A percentile compares a stretch with the other conserved stretches of the same genome.
phyloP scores from a whole-genome alignment of 1,140 invertebrate genomes.

The Mya arenaria region DNA sequence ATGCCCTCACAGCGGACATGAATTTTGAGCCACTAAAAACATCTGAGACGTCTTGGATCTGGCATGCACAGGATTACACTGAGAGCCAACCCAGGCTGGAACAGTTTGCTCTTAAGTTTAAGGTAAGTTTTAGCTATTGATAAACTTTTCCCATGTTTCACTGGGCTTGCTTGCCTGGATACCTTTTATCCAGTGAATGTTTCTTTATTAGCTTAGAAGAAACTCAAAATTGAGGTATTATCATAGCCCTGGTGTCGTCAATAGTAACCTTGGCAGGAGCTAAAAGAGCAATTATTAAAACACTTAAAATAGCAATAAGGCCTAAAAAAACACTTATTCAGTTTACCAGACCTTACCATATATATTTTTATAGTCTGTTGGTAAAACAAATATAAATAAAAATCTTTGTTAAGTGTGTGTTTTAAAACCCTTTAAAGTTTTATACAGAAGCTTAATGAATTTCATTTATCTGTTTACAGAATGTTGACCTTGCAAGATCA shows the following conservation, averaged over 20 bases:
- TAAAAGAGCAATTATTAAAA: neutral
- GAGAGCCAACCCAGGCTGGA: constrained; percentile 87
- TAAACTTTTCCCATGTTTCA: too few relatives aligned
- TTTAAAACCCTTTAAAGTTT: neutral
- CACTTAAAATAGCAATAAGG: neutral
- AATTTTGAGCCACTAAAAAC: constrained; percentile 74
- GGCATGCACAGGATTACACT: constrained; percentile 86
- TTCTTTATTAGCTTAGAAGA: neutral
- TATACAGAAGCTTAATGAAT: too few relatives aligned
- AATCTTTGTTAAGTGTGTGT: neutral
- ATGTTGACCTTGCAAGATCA: constrained; percentile 83
- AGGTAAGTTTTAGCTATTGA: neutral
- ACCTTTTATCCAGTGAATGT: neutral
- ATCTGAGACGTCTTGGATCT: constrained; percentile 80
- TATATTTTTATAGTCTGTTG: neutral
- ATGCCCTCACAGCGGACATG: constrained; percentile 75
- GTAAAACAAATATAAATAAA: neutral
- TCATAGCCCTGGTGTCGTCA: neutral
- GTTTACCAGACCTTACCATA: too few relatives aligned
- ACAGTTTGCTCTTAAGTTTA: constrained; percentile 85
- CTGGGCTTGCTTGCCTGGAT: neutral
- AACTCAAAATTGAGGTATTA: neutral
- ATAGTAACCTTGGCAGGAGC: neutral
- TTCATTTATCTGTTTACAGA: constrained; percentile 82
- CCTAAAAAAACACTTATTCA: neutral